Conservation (phyloP, 2,888 invertebrate species). For the Heliconius sara region DNA sequence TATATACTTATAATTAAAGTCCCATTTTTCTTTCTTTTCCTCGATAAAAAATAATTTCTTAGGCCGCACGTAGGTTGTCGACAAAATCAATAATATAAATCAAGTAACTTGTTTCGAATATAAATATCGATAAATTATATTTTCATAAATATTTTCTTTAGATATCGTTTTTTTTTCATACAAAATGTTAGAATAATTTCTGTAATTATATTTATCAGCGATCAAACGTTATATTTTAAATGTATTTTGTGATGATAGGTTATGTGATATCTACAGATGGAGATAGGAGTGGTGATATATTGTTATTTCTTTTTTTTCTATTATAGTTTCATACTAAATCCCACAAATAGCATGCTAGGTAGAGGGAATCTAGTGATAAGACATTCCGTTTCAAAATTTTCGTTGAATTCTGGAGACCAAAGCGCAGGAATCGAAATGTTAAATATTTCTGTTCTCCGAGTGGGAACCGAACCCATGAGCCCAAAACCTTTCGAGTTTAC, state of each 20-base stretch:
- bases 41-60: constrained; percentile 54
- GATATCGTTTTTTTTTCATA: constrained; percentile 53
- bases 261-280: constrained; percentile 3
- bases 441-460: too few relatives aligned
- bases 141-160: constrained; percentile 55
- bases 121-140: constrained; percentile 64
- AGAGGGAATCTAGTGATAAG: neutral
- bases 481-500: too few relatives aligned
- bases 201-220: constrained; percentile 56
- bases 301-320: neutral
- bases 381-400: neutral
- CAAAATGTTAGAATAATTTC: constrained; percentile 57
- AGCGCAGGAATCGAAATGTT: too few relatives aligned
- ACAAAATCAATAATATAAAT: constrained; percentile 76
- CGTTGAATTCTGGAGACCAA: too few relatives aligned
- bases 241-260: neutral
- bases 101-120: constrained; percentile 63
- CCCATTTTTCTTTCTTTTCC: constrained; percentile 51
- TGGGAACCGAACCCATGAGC: too few relatives aligned
- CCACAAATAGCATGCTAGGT: neutral
- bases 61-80: constrained; percentile 60
- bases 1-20: constrained; percentile 55
- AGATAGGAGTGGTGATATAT: neutral
- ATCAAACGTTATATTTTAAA: constrained; percentile 38
- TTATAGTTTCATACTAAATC: too few relatives aligned